A percentile compares a stretch with the other conserved stretches of the same genome.
Evolutionary conservation across 2,113 vertebrate species (phyloP).

Genomic region (Solenodon paradoxus): DNA sequence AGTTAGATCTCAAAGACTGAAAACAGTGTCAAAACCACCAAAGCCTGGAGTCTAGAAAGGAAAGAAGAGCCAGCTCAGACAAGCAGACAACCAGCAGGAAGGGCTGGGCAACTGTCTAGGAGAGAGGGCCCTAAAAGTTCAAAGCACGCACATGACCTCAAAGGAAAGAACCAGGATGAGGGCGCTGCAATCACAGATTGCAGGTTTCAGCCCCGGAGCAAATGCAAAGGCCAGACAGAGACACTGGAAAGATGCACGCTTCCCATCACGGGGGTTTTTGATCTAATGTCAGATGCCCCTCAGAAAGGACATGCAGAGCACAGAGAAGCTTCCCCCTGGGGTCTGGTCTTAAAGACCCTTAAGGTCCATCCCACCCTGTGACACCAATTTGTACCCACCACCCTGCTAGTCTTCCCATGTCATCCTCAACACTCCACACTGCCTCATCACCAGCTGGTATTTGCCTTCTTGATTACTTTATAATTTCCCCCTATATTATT

Average conservation of each 20-base stretch:
- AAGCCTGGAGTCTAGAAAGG: not conserved
- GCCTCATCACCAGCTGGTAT: not conserved
- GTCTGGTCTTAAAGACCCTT: not conserved
- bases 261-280: not conserved
- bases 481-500: not conserved
- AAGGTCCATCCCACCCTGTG: not conserved
- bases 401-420: not conserved
- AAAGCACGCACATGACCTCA: not conserved
- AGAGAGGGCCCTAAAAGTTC: not conserved
- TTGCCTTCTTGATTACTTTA: not conserved
- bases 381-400: not conserved
- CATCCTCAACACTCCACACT: not conserved
- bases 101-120: fast-evolving
- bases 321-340: not conserved
- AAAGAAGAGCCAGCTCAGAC: not conserved
- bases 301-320: not conserved
- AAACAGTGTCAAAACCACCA: no score
- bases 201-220: not conserved
- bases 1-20: not conserved
- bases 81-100: not conserved
- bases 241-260: not conserved
- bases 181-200: not conserved
- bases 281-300: not conserved
- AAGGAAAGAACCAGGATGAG: not conserved
- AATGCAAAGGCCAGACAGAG: not conserved